Evolutionary conservation across 1,140 invertebrate species (phyloP), one percentile per base, ranked within the genome.

Genomic region (Drosophila busckii): DNA sequence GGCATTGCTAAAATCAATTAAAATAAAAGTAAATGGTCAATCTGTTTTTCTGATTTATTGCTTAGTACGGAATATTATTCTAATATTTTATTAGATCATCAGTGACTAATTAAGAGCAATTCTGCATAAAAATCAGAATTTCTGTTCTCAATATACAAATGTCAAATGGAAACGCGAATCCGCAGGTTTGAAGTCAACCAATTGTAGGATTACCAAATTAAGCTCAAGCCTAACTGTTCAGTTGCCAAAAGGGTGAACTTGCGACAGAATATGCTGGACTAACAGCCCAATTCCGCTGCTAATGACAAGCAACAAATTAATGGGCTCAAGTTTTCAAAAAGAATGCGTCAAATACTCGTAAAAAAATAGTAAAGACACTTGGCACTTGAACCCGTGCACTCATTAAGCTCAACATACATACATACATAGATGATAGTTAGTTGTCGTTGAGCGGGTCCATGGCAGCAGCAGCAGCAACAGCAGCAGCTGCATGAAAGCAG

Each of bases 361-460:
- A 80, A 80, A 75, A 80, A 70, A 80, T 80, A 82, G 75, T 70
- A 53, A 75, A 83, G 76, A 50, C 64, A 73, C 75, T 80, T 80
- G 54, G 41, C 75, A 75, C 76, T 70, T 82, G 76, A 80, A 70
- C 75, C 61, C 56, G 61, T 67, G 76, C 52, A 83, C 75, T 67
- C 75, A 83, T 83, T 82, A 82, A 82, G 56, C 26, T 31, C 15
- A 29, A 31, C 26, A 54, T 12, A 53, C 13, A 29, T 25, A 52
- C 35, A 48, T 17, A 49, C 22, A 46, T 19, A 53, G 37, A 48
- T 12, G 16, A n/a, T 35, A 16, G 49, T 38, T 49, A 23, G 28
- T n/a, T 37, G 28, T 35, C 13, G n/a, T n/a, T 37, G 22, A 10
- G 17, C 22, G 38, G 32, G 37, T 42, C 56, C 50, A 52, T 59